Conservation (phyloP, 2,888 invertebrate genomes). For the Cheilosia vernalis region DNA sequence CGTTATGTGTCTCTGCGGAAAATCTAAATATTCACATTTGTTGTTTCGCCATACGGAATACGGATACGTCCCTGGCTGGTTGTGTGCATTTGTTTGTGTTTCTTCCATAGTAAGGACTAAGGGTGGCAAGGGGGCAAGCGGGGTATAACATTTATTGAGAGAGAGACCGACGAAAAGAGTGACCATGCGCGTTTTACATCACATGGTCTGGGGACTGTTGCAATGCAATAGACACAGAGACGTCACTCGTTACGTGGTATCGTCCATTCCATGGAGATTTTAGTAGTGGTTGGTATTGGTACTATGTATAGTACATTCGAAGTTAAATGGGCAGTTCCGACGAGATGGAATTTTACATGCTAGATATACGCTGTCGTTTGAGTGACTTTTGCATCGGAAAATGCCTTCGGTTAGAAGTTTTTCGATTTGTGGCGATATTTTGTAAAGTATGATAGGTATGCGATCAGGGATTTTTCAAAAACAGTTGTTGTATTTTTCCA, state of each 20-base stretch:
- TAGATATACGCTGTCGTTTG: slow-evolving; percentile 22
- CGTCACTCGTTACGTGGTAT: slow-evolving; percentile 50
- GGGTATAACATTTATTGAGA: background rate
- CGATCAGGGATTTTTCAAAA: background rate
- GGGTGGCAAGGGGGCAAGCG: background rate
- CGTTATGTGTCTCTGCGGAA: slow-evolving; percentile 14
- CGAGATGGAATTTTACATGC: slow-evolving; percentile 17
- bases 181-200: slow-evolving; percentile 62
- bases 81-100: slow-evolving; percentile 38
- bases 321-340: slow-evolving; percentile 29
- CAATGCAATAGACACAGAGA: slow-evolving; percentile 44
- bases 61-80: slow-evolving; percentile 8
- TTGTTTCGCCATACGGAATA: slow-evolving; percentile 25
- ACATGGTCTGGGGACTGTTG: slow-evolving; percentile 38
- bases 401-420: background rate
- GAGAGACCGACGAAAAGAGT: slow-evolving; percentile 3
- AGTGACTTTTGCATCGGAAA: slow-evolving; percentile 5
- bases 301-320: slow-evolving; percentile 39
- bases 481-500: no score
- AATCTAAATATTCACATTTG: slow-evolving; percentile 41
- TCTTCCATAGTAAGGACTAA: background rate
- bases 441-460: background rate
- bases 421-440: background rate
- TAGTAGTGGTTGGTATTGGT: slow-evolving; percentile 1
- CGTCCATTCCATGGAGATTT: slow-evolving; percentile 10